Conservation (phyloP, 2,888 invertebrate species). For the Nasonovia ribisnigri region DNA sequence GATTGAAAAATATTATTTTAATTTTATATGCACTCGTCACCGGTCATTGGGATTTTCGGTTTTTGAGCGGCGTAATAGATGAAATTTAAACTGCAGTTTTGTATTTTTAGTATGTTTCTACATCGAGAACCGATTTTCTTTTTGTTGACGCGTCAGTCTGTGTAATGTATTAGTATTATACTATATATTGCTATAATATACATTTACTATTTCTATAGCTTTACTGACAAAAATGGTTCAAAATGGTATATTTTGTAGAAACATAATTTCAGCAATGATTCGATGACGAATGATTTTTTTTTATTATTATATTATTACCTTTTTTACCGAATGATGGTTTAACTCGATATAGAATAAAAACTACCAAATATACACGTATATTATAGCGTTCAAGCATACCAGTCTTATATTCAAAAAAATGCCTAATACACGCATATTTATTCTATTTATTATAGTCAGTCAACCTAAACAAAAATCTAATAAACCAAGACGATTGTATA, state of each 20-base stretch:
- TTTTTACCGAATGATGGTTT: neutral
- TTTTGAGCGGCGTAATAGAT: neutral
- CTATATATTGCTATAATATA: neutral
- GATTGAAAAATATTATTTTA: neutral
- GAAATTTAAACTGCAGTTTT: neutral
- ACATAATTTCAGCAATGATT: neutral
- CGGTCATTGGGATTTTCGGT: neutral
- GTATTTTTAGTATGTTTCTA: neutral
- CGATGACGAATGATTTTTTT: neutral
- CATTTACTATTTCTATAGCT: neutral
- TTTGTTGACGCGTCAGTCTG: neutral
- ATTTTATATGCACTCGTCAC: neutral
- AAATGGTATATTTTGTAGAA: neutral
- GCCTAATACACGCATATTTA: neutral
- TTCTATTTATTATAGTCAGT: neutral
- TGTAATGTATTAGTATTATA: too few relatives aligned
- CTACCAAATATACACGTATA: neutral
- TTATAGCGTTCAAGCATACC: too few relatives aligned
- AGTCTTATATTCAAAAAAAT: neutral
- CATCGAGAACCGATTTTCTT: neutral
- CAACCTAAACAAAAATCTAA: neutral
- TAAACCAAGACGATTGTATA: neutral
- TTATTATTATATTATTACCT: neutral
- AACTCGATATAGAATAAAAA: neutral
- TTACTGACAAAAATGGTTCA: neutral